Base-by-base conservation (phyloP, 2,888 invertebrate genomes). In the Tenthredo livida region DNA sequence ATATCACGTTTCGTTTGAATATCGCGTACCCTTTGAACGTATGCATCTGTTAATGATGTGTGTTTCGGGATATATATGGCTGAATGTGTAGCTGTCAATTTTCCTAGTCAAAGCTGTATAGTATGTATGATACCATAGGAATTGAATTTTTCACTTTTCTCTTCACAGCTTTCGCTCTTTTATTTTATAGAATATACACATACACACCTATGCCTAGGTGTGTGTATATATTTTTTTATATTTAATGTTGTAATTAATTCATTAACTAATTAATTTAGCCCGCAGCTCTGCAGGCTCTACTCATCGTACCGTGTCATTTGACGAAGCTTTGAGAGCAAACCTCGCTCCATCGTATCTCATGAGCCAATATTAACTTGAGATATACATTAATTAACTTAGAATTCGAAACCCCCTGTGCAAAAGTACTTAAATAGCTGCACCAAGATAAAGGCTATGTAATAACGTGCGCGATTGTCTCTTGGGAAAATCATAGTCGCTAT, bases 381-480 rank as follows among this genome's bases (percentile, higher is more conserved):
- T 73, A 29, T 73, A 77, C 77, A 77, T 77, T 54, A 77, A 77
- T 77, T 77, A 77, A 21, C 54, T 77, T 54, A 77, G 77, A 77
- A 77, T 25, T 77, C 77, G 50, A 29, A 73, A 40, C 33, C 72
- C 17, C 29, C 77, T 47, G 21, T 43, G 10, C 54, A 50, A 77
- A 77, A 77, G 33, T 47, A 50, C n/a, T 47, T 17, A 15, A n/a
- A 75, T 73, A 73, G 12, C 25, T 15, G 10, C 67, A 12, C 17
- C 17, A 21, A 21, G 58, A 58, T 6, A 58, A 21, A 58, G 17
- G 21, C 9, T 7, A 21, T n/a, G 21, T n/a, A n/a, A 5, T 0
- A 2, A n/a, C 33, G n/a, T 17, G 43, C n/a, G 54, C n/a, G 7
- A 58, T 58, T 58, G 58, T 58, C 6, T 58, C 10, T 58, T 58